Conservation (phyloP, 2,888 invertebrate genomes). For the Glyphotaelius pellucidus region DNA sequence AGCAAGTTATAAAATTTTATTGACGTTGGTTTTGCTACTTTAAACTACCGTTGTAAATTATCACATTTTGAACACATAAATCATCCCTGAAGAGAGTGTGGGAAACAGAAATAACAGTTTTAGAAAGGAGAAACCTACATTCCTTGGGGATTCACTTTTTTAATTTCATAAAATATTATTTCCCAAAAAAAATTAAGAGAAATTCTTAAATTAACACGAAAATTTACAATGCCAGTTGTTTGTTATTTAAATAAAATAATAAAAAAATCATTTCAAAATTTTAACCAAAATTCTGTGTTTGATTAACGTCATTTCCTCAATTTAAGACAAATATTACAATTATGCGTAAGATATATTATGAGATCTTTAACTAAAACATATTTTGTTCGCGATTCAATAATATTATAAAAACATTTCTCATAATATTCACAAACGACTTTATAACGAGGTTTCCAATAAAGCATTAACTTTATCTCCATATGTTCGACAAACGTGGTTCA, state of each 20-base stretch:
- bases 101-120: background rate
- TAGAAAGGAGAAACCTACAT: background rate
- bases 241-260: too few relatives aligned
- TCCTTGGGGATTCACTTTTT: background rate
- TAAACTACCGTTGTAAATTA: conserved; percentile 59
- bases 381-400: background rate
- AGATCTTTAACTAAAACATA: too few relatives aligned
- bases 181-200: background rate
- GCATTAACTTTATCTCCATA: conserved; percentile 32
- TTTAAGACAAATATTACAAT: too few relatives aligned
- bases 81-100: conserved; percentile 26
- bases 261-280: too few relatives aligned
- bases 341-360: too few relatives aligned
- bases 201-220: background rate
- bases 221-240: background rate
- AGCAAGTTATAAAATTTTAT: conserved; percentile 38
- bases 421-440: background rate
- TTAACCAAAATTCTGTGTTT: too few relatives aligned
- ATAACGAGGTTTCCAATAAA: background rate
- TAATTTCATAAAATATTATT: background rate
- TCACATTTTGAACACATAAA: conserved; percentile 11
- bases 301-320: too few relatives aligned
- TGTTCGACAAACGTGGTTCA: conserved; percentile 38
- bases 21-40: conserved; percentile 41
- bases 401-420: background rate